phyloP scores from a whole-genome alignment of 2,888 invertebrate genomes.

The Drosophila anomalata region DNA sequence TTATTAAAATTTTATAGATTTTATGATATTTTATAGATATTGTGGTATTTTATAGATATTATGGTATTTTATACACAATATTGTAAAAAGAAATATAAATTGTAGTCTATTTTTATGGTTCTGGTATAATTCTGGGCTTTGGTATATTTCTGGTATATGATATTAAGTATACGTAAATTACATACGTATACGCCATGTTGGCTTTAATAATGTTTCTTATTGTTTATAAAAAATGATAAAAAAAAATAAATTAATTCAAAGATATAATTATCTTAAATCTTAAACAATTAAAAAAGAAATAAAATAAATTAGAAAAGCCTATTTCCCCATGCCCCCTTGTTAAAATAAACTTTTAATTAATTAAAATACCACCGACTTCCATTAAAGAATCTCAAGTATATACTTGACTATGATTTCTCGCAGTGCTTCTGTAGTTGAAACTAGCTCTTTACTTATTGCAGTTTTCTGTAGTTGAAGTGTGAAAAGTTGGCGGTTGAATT shows the following conservation, averaged over 20 bases:
- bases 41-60: no score
- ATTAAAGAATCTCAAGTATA: not conserved
- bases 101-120: no score
- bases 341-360: no score
- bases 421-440: constrained; percentile 56
- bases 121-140: not conserved
- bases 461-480: constrained; percentile 53
- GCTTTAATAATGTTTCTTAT: not conserved
- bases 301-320: no score
- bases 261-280: no score
- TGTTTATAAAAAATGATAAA: not conserved
- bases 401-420: not conserved
- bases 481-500: constrained; percentile 48
- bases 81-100: no score
- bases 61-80: no score
- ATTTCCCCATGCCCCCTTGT: no score
- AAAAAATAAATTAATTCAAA: not conserved
- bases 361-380: no score
- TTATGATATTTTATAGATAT: no score
- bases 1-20: not conserved
- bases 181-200: not conserved
- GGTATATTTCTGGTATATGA: not conserved
- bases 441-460: constrained; percentile 49
- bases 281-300: no score
- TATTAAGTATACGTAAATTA: not conserved